A percentile compares a stretch with the other conserved stretches of the same genome.
Conservation (phyloP, 2,888 invertebrate species). For the Ophion ventricosus region DNA sequence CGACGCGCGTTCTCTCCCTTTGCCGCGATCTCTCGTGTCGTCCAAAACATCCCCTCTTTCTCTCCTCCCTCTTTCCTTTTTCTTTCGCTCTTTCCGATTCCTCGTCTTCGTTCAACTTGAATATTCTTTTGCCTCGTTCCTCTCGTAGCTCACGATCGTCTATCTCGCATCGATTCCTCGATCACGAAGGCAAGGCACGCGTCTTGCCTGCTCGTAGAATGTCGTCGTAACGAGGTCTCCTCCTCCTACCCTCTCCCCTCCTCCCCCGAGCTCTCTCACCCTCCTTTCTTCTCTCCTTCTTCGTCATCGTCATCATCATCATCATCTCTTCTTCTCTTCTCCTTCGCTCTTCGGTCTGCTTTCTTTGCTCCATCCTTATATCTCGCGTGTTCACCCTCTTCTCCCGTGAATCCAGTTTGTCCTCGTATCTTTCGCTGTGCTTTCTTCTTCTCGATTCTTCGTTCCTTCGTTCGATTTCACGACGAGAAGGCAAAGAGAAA, state of each 20-base stretch:
- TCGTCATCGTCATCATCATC: slow-evolving; percentile 46
- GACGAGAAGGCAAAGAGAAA: neutral
- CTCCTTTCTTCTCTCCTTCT: slow-evolving; percentile 61
- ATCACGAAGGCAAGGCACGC: slow-evolving; percentile 83
- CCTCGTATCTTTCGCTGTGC: slow-evolving; percentile 23
- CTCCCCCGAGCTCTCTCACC: slow-evolving; percentile 63
- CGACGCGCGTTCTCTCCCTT: slow-evolving; percentile 43
- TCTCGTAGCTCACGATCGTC: slow-evolving; percentile 56
- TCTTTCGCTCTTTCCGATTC: slow-evolving; percentile 36
- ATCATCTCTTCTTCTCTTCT: slow-evolving; percentile 37
- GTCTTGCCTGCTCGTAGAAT: slow-evolving; percentile 81
- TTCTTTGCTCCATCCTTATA: slow-evolving; percentile 45
- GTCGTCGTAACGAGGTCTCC: slow-evolving; percentile 82
- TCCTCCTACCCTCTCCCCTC: slow-evolving; percentile 73
- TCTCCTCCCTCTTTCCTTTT: slow-evolving; percentile 51
- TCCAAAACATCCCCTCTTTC: slow-evolving; percentile 61
- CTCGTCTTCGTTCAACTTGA: slow-evolving; percentile 68
- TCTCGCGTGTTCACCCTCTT: slow-evolving; percentile 42
- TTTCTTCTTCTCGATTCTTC: slow-evolving; percentile 49
- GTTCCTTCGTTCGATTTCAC: slow-evolving; percentile 35
- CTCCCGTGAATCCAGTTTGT: slow-evolving; percentile 42
- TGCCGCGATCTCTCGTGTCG: slow-evolving; percentile 62
- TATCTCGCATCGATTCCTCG: slow-evolving; percentile 74
- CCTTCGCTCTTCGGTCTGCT: slow-evolving; percentile 25
- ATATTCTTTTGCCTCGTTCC: slow-evolving; percentile 48